Conservation (phyloP, 2,888 invertebrate genomes). For the Drosophila austrosaltans region DNA sequence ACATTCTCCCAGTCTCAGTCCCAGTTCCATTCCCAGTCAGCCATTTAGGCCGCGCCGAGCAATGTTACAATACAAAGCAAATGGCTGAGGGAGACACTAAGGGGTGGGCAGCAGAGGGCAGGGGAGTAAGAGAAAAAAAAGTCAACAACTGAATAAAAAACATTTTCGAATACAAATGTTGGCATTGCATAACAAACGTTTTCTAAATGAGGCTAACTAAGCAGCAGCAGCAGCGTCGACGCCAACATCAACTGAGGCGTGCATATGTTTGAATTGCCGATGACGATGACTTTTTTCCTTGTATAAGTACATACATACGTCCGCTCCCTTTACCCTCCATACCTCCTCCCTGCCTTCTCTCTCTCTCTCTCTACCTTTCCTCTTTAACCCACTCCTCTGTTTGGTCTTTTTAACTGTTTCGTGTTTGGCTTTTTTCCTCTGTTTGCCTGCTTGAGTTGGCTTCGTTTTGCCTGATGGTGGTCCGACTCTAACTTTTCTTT, state of each 20-base stretch:
- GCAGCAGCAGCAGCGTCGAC: conserved; percentile 46
- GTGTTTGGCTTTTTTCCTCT: conserved; percentile 68
- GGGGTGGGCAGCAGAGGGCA: no score
- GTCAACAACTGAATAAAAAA: conserved; percentile 77
- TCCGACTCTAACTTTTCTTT: conserved; percentile 51
- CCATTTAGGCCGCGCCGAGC: conserved; percentile 71
- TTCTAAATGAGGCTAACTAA: conserved; percentile 80
- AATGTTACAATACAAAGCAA: conserved; percentile 52
- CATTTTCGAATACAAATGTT: conserved; percentile 81
- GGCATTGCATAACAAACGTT: conserved; percentile 81
- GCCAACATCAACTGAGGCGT: conserved; percentile 43
- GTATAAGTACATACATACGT: conserved; percentile 45
- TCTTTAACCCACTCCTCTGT: not conserved
- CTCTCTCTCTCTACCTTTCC: not conserved
- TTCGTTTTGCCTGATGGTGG: conserved; percentile 60
- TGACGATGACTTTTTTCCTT: conserved; percentile 75
- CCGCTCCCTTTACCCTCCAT: conserved; percentile 20
- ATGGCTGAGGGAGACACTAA: conserved; percentile 1
- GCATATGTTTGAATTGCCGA: conserved; percentile 79
- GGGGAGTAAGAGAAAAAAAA: conserved; percentile 41
- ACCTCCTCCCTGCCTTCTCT: not conserved
- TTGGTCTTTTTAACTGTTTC: conserved; percentile 72
- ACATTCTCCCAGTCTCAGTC: conserved; percentile 28
- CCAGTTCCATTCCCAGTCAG: conserved; percentile 51
- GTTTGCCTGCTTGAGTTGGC: conserved; percentile 52